phyloP scores from a whole-genome alignment of 1,140 invertebrate species.

The Drosophila dunni region DNA sequence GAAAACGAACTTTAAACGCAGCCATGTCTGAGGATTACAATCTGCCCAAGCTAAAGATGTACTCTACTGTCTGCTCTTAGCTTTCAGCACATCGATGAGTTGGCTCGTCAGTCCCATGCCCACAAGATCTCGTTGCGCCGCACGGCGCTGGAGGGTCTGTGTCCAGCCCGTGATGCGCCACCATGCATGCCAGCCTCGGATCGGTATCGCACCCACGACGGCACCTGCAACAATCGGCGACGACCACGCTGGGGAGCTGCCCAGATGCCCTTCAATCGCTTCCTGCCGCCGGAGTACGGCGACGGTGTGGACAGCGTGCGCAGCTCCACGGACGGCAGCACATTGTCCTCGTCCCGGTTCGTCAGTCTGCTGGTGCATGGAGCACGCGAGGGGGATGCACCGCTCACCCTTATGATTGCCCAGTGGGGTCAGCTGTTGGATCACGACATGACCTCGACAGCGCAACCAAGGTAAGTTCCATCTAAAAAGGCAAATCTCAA shows the following conservation, averaged over 20 bases:
- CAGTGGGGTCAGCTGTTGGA: slow-evolving; percentile 95
- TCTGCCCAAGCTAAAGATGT: slow-evolving; percentile 3
- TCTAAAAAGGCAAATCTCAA: background rate
- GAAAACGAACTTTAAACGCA: slow-evolving; percentile 62
- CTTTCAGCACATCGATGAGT: slow-evolving; percentile 78
- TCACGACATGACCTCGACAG: slow-evolving; percentile 91
- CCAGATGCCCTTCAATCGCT: slow-evolving; percentile 92
- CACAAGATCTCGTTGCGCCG: slow-evolving; percentile 78
- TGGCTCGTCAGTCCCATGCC: slow-evolving; percentile 77
- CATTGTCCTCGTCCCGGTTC: slow-evolving; percentile 87
- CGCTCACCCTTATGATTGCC: slow-evolving; percentile 90
- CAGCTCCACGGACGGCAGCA: slow-evolving; percentile 86
- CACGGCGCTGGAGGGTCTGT: slow-evolving; percentile 77
- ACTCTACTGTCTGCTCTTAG: slow-evolving; percentile 29
- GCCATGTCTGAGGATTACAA: slow-evolving; percentile 60
- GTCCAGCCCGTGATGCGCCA: slow-evolving; percentile 77
- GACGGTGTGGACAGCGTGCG: slow-evolving; percentile 89
- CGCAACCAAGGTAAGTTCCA: slow-evolving; percentile 85
- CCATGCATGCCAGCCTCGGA: slow-evolving; percentile 80
- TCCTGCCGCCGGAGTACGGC: slow-evolving; percentile 92
- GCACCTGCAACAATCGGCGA: slow-evolving; percentile 93
- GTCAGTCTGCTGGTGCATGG: slow-evolving; percentile 89
- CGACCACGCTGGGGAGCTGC: slow-evolving; percentile 92
- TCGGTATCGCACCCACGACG: slow-evolving; percentile 92
- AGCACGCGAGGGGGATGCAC: slow-evolving; percentile 87